phyloP scores from a whole-genome alignment of 2,797 vertebrate species.

The Sebastes kiyomatsui region DNA sequence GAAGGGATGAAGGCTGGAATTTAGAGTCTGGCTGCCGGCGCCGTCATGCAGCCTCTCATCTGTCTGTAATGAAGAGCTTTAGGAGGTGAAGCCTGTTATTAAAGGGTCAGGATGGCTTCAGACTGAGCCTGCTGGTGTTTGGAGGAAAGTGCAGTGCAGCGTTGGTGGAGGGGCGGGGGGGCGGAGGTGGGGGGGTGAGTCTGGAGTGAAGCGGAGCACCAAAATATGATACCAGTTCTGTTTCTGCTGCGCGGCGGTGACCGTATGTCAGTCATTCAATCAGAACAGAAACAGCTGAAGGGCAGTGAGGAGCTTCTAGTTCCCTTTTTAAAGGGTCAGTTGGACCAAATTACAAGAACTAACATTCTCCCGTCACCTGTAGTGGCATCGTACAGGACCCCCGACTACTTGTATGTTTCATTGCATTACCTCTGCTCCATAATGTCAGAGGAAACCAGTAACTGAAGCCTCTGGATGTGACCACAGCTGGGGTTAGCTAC shows the following conservation, averaged over 20 bases:
- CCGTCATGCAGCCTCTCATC: constrained; percentile 25
- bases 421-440: neutral
- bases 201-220: neutral
- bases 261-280: neutral
- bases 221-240: neutral
- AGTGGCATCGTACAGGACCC: neutral
- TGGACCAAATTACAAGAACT: no score
- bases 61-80: constrained; percentile 45
- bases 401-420: neutral
- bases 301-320: neutral
- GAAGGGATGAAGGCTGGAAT: constrained; percentile 27
- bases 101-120: constrained; percentile 27
- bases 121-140: constrained; percentile 12
- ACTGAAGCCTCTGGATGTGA: no score
- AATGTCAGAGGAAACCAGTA: neutral
- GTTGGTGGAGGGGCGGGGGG: neutral
- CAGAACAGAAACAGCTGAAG: neutral
- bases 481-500: no score
- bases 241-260: neutral
- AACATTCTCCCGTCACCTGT: neutral
- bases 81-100: constrained; percentile 51
- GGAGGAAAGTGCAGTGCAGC: neutral
- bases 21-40: constrained; percentile 10
- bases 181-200: neutral
- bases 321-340: neutral